These are phyloP conservation scores for Myotis daubentonii DNA, from an alignment of 2,797 vertebrate genomes.

Conservation along the genomic window DNA sequence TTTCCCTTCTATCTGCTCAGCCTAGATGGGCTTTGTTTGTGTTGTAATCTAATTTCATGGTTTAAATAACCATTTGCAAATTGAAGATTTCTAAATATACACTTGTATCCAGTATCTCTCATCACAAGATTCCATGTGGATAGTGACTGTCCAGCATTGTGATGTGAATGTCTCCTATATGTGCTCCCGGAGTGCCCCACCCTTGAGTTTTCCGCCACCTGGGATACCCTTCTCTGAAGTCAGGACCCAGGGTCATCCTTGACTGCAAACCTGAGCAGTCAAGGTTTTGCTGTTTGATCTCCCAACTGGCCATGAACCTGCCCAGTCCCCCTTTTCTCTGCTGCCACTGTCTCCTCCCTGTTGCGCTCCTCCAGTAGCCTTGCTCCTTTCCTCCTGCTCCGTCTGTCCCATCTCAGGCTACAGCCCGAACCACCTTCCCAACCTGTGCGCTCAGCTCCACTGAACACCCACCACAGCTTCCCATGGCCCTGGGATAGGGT, in stretches of 20 bases:
- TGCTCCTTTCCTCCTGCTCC: neutral
- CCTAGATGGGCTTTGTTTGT: neutral
- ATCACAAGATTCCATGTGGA: no score
- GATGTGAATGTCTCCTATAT: neutral
- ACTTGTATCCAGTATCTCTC: neutral
- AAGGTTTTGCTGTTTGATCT: neutral
- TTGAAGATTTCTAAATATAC: neutral
- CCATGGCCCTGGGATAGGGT: neutral
- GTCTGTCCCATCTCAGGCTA: no score
- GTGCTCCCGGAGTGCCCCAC: neutral
- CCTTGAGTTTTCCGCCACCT: neutral
- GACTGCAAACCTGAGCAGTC: no score
- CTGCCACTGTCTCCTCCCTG: neutral
- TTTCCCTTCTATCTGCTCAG: neutral
- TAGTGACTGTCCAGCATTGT: neutral
- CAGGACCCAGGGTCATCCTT: neutral
- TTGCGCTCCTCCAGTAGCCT: neutral
- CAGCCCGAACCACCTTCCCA: neutral
- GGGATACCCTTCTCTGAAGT: neutral
- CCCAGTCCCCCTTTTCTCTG: neutral
- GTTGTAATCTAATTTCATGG: neutral
- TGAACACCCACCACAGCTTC: neutral
- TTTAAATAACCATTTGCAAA: neutral
- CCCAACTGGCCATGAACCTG: neutral
- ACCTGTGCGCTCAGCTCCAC: rapidly evolving